Evolutionary conservation across 2,113 vertebrate species (phyloP).

Genomic region (Petroica traversi): DNA sequence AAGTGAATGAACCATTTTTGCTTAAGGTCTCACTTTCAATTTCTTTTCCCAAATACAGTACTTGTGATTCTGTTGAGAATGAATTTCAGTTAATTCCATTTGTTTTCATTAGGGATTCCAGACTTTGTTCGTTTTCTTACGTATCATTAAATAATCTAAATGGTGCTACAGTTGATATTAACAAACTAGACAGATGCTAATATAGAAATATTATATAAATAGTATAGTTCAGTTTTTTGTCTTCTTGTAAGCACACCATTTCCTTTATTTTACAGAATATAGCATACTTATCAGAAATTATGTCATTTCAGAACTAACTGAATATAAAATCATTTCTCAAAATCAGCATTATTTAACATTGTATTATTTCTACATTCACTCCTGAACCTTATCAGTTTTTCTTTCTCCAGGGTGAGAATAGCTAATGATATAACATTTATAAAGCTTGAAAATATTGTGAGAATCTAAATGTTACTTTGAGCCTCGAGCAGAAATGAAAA

Average conservation of each 20-base stretch:
- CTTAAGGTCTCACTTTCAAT: neutral
- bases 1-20: neutral
- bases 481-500: neutral
- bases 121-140: neutral
- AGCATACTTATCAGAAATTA: neutral
- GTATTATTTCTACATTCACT: neutral
- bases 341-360: neutral
- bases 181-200: neutral
- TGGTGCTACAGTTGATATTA: neutral
- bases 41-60: neutral
- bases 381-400: neutral
- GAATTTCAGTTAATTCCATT: neutral
- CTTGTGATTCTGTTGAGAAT: neutral
- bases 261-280: neutral
- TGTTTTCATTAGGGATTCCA: neutral
- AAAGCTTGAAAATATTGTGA: neutral
- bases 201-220: neutral
- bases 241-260: neutral
- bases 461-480: slow-evolving; percentile 6
- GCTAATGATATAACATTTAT: neutral
- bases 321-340: neutral
- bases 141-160: neutral
- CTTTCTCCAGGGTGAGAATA: neutral
- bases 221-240: neutral
- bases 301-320: neutral